Evolutionary conservation across 2,797 vertebrate genomes (phyloP).

Genomic region (Prionace glauca): DNA sequence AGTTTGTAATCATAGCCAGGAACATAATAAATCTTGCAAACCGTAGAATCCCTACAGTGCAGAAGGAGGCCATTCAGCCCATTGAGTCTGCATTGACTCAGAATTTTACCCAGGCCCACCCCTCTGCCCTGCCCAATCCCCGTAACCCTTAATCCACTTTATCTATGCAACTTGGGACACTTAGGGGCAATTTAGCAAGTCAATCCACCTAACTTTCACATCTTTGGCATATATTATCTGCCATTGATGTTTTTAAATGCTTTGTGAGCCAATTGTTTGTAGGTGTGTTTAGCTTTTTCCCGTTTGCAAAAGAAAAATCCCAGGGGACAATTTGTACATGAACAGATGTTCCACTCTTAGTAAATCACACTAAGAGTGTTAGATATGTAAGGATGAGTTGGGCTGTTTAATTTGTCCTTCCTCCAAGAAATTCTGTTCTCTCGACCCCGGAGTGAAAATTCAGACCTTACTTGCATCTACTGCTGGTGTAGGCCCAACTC

Average conservation of each 20-base stretch:
- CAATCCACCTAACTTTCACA: too few species aligned
- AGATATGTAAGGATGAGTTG: background rate
- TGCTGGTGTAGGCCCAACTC: too few species aligned
- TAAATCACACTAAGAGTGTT: background rate
- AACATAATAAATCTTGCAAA: background rate
- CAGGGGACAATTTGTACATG: background rate
- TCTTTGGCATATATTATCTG: background rate
- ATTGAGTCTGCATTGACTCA: too few species aligned
- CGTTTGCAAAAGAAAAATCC: background rate
- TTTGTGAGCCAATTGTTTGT: background rate
- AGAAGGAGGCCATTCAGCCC: too few species aligned
- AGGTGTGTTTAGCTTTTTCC: background rate
- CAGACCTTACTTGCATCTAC: too few species aligned
- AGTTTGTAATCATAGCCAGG: background rate
- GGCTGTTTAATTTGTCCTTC: background rate
- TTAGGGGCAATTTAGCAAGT: too few species aligned
- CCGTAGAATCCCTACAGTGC: too few species aligned
- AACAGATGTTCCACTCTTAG: background rate
- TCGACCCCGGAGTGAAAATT: too few species aligned
- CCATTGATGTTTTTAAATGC: background rate
- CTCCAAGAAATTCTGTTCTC: background rate
- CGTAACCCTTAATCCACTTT: too few species aligned
- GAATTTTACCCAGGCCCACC: too few species aligned
- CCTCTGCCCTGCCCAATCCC: too few species aligned
- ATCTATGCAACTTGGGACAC: too few species aligned